phyloP scores from a whole-genome alignment of 2,113 vertebrate species.

The Pedionomus torquatus region DNA sequence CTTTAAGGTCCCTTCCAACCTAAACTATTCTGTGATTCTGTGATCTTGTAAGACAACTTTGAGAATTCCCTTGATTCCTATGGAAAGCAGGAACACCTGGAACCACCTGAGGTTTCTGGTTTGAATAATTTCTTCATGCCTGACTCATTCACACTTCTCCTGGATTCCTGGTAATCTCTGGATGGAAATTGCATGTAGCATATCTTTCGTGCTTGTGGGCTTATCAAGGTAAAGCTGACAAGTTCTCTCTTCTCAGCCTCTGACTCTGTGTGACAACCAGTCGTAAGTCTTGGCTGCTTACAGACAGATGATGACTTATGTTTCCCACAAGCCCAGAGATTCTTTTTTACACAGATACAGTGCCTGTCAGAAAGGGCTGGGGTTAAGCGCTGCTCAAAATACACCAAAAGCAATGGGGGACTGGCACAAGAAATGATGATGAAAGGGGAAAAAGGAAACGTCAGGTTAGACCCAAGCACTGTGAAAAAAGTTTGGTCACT shows the following conservation, averaged over 20 bases:
- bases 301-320: neutral
- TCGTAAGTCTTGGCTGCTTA: neutral
- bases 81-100: neutral
- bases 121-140: neutral
- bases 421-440: neutral
- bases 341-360: neutral
- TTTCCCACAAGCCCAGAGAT: neutral
- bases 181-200: slow-evolving; percentile 44
- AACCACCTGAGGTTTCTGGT: neutral
- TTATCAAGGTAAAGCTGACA: slow-evolving; percentile 53
- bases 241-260: slow-evolving; percentile 13
- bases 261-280: neutral
- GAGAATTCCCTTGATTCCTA: neutral
- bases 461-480: neutral
- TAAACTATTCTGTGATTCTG: neutral
- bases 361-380: neutral
- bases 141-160: neutral
- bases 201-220: slow-evolving; percentile 60
- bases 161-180: slow-evolving; percentile 1
- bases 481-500: neutral
- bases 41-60: neutral
- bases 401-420: neutral
- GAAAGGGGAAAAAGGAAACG: neutral
- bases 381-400: slow-evolving; percentile 28
- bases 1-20: neutral